phyloP scores from a whole-genome alignment of 2,113 vertebrate species.

The Podocnemis expansa region DNA sequence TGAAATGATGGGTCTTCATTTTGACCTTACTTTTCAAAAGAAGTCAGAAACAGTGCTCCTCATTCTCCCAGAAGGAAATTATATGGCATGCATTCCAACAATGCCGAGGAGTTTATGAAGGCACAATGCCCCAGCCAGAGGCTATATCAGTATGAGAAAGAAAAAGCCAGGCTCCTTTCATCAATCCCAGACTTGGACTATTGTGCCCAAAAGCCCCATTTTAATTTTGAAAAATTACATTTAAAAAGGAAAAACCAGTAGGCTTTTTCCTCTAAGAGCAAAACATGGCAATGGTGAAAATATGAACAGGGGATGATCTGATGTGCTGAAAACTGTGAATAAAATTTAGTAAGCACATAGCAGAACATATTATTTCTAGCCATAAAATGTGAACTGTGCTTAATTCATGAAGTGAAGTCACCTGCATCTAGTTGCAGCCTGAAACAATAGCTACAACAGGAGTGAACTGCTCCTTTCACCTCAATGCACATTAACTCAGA shows the following conservation, averaged over 20 bases:
- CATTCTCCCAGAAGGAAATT: neutral
- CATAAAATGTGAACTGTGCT: neutral
- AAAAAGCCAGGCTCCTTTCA: neutral
- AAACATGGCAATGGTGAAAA: neutral
- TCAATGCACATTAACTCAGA: neutral
- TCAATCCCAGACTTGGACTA: rapidly evolving
- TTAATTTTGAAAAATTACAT: neutral
- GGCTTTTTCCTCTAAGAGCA: neutral
- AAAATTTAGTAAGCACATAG: neutral
- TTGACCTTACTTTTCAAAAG: neutral
- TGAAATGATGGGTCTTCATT: neutral
- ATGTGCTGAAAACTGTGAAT: neutral
- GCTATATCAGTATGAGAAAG: neutral
- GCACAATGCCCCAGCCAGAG: neutral
- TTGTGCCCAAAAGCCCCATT: neutral
- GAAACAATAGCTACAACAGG: neutral
- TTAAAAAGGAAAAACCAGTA: neutral
- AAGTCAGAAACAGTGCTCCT: neutral
- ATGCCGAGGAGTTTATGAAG: neutral
- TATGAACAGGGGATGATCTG: neutral
- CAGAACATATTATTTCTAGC: neutral
- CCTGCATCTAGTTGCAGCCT: neutral
- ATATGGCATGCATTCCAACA: neutral
- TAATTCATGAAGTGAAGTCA: neutral
- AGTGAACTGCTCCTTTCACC: neutral